Base-by-base conservation (phyloP, 2,113 vertebrate genomes). In the Ictalurus furcatus region DNA sequence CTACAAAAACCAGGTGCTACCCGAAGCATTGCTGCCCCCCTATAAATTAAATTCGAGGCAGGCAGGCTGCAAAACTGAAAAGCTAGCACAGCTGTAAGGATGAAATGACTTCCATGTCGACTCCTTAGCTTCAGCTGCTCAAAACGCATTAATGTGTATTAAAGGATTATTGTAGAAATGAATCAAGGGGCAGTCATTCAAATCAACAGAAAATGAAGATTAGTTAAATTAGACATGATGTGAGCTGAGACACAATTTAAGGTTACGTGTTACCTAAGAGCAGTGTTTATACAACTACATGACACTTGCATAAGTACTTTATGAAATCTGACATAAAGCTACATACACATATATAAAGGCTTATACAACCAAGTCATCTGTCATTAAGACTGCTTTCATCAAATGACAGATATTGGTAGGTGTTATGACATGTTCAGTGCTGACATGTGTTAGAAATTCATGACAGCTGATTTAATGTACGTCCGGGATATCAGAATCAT, bases 1-100 rank as follows among this genome's bases (percentile, higher is more conserved):
- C 21, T 71, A 71, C 84, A 71, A 48, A 73, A 56, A 54, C 84
- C 48, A 71, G 44, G 63, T 56, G 44, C 67, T 56, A 34, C 84
- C 44, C 6, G 19, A 34, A 56, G n/a, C 63, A 6, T 34, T 71
- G 65, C 63, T 85, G 65, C 40, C 13, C 4, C n/a, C n/a, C 84
- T 85, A n/a, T 71, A 71, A 67, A 69, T 71, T 85, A 21, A 16
- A 44, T 63, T 25, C 65, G 59, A 44, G 23, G 6, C 81, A 67
- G 84, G 56, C 28, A 17, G 52, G 52, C 78, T 54, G 52, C 34
- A 54, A 30, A 58, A 34, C 56, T 61, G 30, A 61, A 83, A 61
- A 13, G 30, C 9, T 83, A 40, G 19, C 30, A 61, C 56, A 83
- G 56, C 19, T 25, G 8, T 82, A 58, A 80, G 48, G 48, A 80